phyloP scores from a whole-genome alignment of 2,888 invertebrate species.

The Panzeria rudis region DNA sequence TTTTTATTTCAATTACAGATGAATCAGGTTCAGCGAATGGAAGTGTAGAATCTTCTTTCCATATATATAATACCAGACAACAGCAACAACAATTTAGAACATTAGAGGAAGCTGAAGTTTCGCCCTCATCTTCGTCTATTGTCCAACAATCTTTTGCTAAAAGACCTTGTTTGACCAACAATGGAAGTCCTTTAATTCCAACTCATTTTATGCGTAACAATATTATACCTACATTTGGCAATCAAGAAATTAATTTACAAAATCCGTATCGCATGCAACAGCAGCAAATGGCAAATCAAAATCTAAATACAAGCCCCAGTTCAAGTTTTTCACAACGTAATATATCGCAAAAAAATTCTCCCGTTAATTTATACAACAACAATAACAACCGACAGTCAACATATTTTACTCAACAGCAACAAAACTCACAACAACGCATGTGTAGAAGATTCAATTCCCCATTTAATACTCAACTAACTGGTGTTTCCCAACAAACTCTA shows the following conservation, averaged over 20 bases:
- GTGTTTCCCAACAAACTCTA: slow-evolving; percentile 2
- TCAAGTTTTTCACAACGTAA: slow-evolving; percentile 31
- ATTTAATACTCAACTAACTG: slow-evolving; percentile 5
- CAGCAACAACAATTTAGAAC: slow-evolving; percentile 41
- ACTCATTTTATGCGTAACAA: slow-evolving; percentile 37
- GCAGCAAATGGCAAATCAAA: slow-evolving; percentile 9
- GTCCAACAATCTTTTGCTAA: slow-evolving; percentile 25
- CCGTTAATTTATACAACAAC: slow-evolving; percentile 32
- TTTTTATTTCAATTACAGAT: slow-evolving; percentile 64
- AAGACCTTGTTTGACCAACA: slow-evolving; percentile 21
- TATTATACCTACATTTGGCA: slow-evolving; percentile 37
- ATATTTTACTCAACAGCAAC: slow-evolving; percentile 15
- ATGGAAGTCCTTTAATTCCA: not conserved
- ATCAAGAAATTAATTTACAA: slow-evolving; percentile 61
- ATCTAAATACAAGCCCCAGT: not conserved
- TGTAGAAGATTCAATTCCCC: slow-evolving; percentile 18
- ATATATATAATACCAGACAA: slow-evolving; percentile 57
- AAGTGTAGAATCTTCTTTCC: not conserved
- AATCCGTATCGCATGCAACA: slow-evolving; percentile 56
- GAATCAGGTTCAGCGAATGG: slow-evolving; percentile 14
- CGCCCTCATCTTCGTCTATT: slow-evolving; percentile 7
- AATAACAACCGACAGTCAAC: slow-evolving; percentile 2
- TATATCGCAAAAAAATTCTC: slow-evolving; percentile 27
- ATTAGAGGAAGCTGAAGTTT: slow-evolving; percentile 4
- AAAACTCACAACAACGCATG: slow-evolving; percentile 34